Percentiles rank a stretch among this genome's conserved stretches.
Evolutionary conservation across 2,888 invertebrate genomes (phyloP).

Genomic region (Drosophila pseudotakahashii): DNA sequence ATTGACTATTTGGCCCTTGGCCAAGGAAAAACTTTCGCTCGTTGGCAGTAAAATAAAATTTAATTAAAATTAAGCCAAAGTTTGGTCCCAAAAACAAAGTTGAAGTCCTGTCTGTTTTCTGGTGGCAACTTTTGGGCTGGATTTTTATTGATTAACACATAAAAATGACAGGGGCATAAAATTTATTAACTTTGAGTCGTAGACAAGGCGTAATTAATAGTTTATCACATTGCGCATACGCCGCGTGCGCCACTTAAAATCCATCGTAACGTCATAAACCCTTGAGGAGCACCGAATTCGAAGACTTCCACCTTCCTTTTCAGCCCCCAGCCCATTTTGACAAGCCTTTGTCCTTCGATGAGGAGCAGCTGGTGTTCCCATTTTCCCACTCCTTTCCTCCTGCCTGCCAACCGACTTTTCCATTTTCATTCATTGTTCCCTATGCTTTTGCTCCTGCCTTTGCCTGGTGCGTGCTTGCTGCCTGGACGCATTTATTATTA

Average conservation of each 20-base stretch:
- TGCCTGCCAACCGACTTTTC: conserved; percentile 4
- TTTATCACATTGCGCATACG: conserved; percentile 63
- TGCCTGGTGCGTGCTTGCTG: conserved; percentile 54
- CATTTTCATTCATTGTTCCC: conserved; percentile 28
- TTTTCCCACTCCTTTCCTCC: conserved; percentile 9
- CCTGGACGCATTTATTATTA: conserved; percentile 75
- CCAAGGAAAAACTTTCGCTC: conserved; percentile 31
- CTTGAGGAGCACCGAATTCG: conserved; percentile 1
- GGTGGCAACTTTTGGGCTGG: conserved; percentile 11
- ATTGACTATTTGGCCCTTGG: conserved; percentile 29
- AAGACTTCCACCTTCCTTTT: not conserved
- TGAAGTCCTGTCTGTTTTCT: conserved; percentile 4
- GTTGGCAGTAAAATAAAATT: conserved; percentile 41
- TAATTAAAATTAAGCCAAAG: conserved; percentile 42
- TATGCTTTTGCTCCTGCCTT: not conserved
- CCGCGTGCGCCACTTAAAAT: conserved; percentile 63
- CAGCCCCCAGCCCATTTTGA: conserved; percentile 41
- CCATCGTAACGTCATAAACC: conserved; percentile 34
- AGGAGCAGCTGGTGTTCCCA: conserved; percentile 49
- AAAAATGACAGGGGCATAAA: conserved; percentile 37
- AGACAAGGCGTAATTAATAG: conserved; percentile 69
- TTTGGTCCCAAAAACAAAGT: conserved; percentile 13
- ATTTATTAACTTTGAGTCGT: conserved; percentile 49
- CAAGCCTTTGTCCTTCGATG: conserved; percentile 62
- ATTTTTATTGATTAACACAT: conserved; percentile 43